A percentile compares a stretch with the other conserved stretches of the same genome.
These are phyloP conservation scores for Melanogrammus aeglefinus DNA, from an alignment of 2,797 vertebrate genomes.

Conservation along the genomic window DNA sequence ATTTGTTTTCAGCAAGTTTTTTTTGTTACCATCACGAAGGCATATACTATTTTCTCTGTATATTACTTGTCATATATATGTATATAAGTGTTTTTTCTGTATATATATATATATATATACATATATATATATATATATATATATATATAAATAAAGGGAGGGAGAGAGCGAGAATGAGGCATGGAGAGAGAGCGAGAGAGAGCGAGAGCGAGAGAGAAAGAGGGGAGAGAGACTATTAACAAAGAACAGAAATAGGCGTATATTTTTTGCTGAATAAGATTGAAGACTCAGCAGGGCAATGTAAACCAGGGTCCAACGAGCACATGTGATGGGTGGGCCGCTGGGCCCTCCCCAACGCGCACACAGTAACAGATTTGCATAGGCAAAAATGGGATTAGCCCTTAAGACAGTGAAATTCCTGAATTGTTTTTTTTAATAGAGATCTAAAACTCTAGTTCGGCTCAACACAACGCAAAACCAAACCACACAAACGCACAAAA, in stretches of 20 bases:
- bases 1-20: constrained; percentile 91
- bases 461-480: constrained; percentile 72
- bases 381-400: constrained; percentile 99
- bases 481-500: constrained; percentile 60
- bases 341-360: constrained; percentile 80
- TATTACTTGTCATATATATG: constrained; percentile 81
- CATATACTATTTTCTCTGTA: constrained; percentile 80
- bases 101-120: constrained; percentile 44
- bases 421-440: constrained; percentile 81
- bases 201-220: constrained; percentile 59
- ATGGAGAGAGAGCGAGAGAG: constrained; percentile 47
- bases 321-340: constrained; percentile 77
- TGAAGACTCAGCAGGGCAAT: constrained; percentile 94
- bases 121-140: constrained; percentile 78
- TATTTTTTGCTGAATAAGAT: constrained; percentile 92
- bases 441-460: constrained; percentile 76
- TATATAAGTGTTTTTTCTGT: constrained; percentile 48
- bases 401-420: constrained; percentile 95
- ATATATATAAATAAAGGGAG: constrained; percentile 52
- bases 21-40: constrained; percentile 78
- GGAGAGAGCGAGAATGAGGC: not conserved
- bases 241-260: constrained; percentile 85
- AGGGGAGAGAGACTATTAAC: constrained; percentile 82
- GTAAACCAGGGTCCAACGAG: constrained; percentile 91
- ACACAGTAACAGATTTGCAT: constrained; percentile 99